Evolutionary conservation across 1,140 invertebrate genomes (phyloP).

Genomic region (Rhyzopertha dominica): DNA sequence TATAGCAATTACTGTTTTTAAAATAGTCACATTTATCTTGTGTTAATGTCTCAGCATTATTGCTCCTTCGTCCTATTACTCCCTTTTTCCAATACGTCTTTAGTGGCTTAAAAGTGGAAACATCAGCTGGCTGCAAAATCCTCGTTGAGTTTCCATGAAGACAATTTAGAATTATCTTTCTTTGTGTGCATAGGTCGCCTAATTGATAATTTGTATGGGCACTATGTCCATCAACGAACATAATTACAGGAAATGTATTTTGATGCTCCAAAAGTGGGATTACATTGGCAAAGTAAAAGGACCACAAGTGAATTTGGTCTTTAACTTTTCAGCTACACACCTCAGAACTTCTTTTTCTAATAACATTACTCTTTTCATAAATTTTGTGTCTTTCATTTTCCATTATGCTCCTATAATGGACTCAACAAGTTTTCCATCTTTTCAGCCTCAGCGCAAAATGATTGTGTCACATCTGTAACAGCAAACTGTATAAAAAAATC

Average conservation of each 20-base stretch:
- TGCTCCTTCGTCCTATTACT: constrained; percentile 22
- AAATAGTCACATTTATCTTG: constrained; percentile 29
- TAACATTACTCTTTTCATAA: too few relatives aligned
- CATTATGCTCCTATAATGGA: too few relatives aligned
- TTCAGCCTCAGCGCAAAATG: too few relatives aligned
- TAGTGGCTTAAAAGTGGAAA: constrained; percentile 36
- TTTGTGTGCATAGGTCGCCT: constrained; percentile 25
- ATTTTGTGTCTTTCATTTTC: too few relatives aligned
- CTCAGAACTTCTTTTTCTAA: too few relatives aligned
- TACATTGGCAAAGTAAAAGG: too few relatives aligned
- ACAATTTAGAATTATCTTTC: constrained; percentile 9
- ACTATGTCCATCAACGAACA: constrained; percentile 39
- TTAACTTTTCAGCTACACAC: too few relatives aligned
- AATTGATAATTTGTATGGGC: constrained; percentile 29
- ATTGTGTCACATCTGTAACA: too few relatives aligned
- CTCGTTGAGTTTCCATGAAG: constrained; percentile 12
- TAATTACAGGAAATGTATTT: constrained; percentile 27
- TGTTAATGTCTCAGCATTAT: constrained; percentile 18
- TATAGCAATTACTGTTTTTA: constrained; percentile 23
- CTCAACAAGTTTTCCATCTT: too few relatives aligned
- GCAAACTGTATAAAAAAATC: too few relatives aligned
- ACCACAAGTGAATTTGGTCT: too few relatives aligned
- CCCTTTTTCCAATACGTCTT: constrained; percentile 35
- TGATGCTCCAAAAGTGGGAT: too few relatives aligned
- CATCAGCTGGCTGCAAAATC: constrained; percentile 40